phyloP scores from a whole-genome alignment of 64 coral and sea anemone genomes.

The Actinia equina region DNA sequence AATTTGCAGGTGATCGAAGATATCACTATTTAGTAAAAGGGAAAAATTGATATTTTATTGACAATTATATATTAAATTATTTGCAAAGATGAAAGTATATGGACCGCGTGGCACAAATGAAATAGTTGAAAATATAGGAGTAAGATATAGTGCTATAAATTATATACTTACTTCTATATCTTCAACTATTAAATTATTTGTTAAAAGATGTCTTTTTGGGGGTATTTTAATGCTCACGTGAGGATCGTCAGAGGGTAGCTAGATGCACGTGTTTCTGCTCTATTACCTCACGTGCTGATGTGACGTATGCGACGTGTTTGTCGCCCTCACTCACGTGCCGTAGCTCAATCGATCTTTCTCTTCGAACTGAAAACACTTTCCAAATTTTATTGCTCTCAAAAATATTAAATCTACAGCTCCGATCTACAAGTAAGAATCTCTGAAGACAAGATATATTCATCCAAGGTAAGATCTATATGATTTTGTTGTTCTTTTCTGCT shows the following conservation, averaged over 20 bases:
- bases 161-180: too few relatives aligned
- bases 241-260: not conserved
- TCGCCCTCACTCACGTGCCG: not conserved
- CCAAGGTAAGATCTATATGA: not conserved
- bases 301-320: not conserved
- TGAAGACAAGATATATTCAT: not conserved
- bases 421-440: not conserved
- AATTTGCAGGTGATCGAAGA: too few relatives aligned
- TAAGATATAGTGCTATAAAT: too few relatives aligned
- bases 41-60: too few relatives aligned
- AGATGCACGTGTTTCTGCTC: not conserved
- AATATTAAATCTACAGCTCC: not conserved
- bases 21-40: too few relatives aligned
- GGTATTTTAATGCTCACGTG: not conserved
- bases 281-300: not conserved
- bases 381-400: not conserved
- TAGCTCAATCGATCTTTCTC: not conserved
- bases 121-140: too few relatives aligned
- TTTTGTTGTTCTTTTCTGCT: too few relatives aligned
- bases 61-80: too few relatives aligned
- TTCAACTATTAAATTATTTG: too few relatives aligned
- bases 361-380: not conserved
- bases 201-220: not conserved
- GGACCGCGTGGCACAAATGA: too few relatives aligned
- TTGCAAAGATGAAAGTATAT: too few relatives aligned